A percentile compares a stretch with the other conserved stretches of the same genome.
These are phyloP conservation scores for Collichthys lucidus DNA, from an alignment of 2,113 vertebrate genomes.

Conservation along the genomic window DNA sequence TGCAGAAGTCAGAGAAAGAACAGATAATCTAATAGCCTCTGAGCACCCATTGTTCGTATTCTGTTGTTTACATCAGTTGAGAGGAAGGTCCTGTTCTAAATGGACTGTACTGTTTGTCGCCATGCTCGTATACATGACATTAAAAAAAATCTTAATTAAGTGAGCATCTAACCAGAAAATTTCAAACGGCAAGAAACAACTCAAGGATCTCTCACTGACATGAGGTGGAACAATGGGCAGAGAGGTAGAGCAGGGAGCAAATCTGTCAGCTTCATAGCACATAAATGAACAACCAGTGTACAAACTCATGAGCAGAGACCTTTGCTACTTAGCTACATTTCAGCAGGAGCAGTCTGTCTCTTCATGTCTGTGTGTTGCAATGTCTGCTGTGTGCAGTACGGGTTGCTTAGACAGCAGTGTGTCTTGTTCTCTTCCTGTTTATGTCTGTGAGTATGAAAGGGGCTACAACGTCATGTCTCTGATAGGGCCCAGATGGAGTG, in stretches of 20 bases:
- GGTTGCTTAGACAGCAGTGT: too few relatives aligned
- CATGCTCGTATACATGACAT: background rate
- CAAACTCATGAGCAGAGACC: constrained; percentile 18
- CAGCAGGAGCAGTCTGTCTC: background rate
- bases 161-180: too few relatives aligned
- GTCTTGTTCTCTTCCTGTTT: constrained; percentile 21
- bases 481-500: background rate
- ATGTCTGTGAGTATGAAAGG: background rate
- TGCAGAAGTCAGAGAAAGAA: background rate
- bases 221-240: background rate
- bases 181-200: too few relatives aligned
- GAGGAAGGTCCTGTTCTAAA: background rate
- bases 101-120: background rate
- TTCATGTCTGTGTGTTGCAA: background rate
- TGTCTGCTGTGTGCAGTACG: background rate
- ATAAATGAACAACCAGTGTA: constrained; percentile 45
- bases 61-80: background rate
- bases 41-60: background rate
- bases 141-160: too few relatives aligned
- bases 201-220: background rate
- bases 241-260: background rate
- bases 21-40: background rate
- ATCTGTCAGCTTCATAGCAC: background rate
- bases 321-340: background rate
- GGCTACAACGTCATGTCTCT: too few relatives aligned